A percentile compares a stretch with the other conserved stretches of the same genome.
These are phyloP conservation scores for Crenuchus spilurus DNA, from an alignment of 2,797 vertebrate genomes.

Conservation along the genomic window DNA sequence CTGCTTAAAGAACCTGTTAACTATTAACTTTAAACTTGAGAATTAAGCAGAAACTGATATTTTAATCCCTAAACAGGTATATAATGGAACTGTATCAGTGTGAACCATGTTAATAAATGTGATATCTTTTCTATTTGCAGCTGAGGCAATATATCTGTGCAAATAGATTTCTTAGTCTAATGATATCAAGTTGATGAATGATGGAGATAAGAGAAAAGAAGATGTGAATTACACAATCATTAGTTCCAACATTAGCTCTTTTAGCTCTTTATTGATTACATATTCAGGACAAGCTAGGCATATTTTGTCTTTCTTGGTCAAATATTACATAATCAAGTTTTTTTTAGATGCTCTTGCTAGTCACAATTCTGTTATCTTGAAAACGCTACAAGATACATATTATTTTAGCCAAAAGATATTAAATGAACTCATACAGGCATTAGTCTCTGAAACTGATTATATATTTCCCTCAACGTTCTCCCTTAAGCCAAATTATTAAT, in stretches of 20 bases:
- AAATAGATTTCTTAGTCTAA: not conserved
- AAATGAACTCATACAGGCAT: slow-evolving; percentile 58
- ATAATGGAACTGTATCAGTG: too few species aligned
- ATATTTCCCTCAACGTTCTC: slow-evolving; percentile 31
- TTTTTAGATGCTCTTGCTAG: slow-evolving; percentile 48
- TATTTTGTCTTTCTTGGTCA: slow-evolving; percentile 41
- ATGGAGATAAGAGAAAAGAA: not conserved
- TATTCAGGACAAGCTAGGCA: not conserved
- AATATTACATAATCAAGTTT: slow-evolving; percentile 47
- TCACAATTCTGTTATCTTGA: slow-evolving; percentile 40
- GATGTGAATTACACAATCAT: slow-evolving; percentile 36
- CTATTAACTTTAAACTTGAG: too few species aligned
- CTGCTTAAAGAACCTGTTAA: too few species aligned
- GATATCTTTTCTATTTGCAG: not conserved
- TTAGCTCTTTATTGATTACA: slow-evolving; percentile 21
- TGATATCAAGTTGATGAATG: not conserved
- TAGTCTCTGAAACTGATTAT: slow-evolving; percentile 61
- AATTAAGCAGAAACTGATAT: too few species aligned
- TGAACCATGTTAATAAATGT: not conserved
- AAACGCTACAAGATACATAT: slow-evolving; percentile 31
- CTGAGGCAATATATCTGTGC: not conserved
- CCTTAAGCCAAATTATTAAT: slow-evolving; percentile 59
- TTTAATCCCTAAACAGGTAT: too few species aligned
- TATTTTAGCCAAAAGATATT: slow-evolving; percentile 56
- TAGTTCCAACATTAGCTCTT: slow-evolving; percentile 35